Percentiles rank a stretch among this genome's conserved stretches.
Evolutionary conservation across 2,113 vertebrate species (phyloP).

Genomic region (Poecilia latipinna): DNA sequence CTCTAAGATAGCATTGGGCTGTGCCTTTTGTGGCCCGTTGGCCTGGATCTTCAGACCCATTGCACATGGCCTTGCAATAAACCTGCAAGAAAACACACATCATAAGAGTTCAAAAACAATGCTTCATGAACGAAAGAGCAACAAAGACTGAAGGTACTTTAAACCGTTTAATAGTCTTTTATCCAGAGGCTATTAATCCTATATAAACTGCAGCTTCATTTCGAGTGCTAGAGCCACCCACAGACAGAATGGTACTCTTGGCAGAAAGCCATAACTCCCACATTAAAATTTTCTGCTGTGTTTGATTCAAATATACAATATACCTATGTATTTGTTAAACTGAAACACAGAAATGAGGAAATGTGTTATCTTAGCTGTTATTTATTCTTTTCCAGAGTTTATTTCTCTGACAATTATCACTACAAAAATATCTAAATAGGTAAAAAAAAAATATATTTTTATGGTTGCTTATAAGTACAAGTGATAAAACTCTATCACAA

Average conservation of each 20-base stretch:
- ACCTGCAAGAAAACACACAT: constrained; percentile 80
- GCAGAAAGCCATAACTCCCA: not conserved
- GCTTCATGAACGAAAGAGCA: not conserved
- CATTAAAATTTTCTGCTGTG: not conserved
- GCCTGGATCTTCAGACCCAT: constrained; percentile 96
- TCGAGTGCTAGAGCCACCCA: not conserved
- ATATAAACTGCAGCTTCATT: not conserved
- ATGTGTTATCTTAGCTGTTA: not conserved
- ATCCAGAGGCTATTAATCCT: not conserved
- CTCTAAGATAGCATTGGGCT: constrained; percentile 95
- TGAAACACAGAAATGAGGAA: not conserved
- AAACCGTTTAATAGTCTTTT: not conserved
- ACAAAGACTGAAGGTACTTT: not conserved
- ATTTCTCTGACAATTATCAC: not conserved
- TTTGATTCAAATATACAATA: not conserved
- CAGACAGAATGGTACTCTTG: not conserved
- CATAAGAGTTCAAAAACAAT: constrained; percentile 4
- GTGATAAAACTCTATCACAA: not conserved
- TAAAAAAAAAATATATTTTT: not conserved
- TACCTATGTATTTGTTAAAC: not conserved
- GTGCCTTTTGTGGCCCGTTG: constrained; percentile 93
- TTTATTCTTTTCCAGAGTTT: not conserved
- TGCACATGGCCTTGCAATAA: constrained; percentile 96
- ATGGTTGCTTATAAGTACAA: not conserved
- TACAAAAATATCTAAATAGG: not conserved